A percentile compares a stretch with the other conserved stretches of the same genome.
Conservation (phyloP, 1,140 invertebrate species). For the Lasioglossum albipes region DNA sequence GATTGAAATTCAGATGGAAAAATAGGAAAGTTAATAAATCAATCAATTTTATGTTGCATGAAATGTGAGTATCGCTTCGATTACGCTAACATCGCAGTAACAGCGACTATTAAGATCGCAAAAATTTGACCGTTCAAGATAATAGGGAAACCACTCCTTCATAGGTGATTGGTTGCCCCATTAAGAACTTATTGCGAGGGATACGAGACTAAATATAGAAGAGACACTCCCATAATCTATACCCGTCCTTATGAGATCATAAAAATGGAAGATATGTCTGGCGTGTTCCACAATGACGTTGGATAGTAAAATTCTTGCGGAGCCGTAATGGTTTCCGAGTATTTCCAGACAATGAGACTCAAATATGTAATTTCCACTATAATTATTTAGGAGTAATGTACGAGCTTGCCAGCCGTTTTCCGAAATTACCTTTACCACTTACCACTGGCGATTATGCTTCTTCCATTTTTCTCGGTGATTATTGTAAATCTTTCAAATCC, state of each 20-base stretch:
- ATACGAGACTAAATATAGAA: not conserved
- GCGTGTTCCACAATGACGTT: not conserved
- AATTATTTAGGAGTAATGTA: not conserved
- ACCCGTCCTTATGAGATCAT: not conserved
- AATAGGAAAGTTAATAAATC: no score
- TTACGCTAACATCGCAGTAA: no score
- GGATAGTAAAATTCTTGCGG: not conserved
- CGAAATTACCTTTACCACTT: no score
- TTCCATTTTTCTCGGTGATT: no score
- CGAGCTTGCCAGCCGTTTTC: no score
- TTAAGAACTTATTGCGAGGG: constrained; percentile 2
- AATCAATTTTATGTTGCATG: no score
- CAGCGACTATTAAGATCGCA: not conserved
- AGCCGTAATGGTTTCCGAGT: not conserved
- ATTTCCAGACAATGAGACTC: not conserved
- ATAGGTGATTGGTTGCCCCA: not conserved
- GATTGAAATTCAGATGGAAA: no score
- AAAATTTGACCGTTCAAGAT: not conserved
- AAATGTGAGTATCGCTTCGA: no score
- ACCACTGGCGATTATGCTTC: no score
- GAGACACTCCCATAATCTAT: not conserved
- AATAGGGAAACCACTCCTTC: not conserved
- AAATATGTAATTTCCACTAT: not conserved
- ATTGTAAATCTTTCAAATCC: no score
- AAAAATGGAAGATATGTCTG: not conserved